Evolutionary conservation across 92 coral and sea anemone genomes (phyloP), one percentile per base, ranked within the genome.

Genomic region (Zoanthus gigantus): DNA sequence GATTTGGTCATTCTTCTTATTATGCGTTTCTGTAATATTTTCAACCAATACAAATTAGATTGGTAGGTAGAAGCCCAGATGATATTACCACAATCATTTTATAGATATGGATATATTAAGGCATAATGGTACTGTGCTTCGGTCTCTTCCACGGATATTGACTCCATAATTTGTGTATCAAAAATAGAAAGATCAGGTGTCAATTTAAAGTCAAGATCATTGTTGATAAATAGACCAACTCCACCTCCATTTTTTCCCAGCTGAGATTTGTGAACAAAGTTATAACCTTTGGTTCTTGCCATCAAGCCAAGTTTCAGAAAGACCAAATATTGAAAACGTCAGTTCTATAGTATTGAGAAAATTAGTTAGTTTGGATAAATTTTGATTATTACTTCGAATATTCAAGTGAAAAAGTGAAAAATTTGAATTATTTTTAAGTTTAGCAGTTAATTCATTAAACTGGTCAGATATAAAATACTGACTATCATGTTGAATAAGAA

Each of bases 251-350:
- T 28, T 82, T 88, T 13, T 88, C 23, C 83, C 28, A 29, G 15
- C 18, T 87, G 91, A 45, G 77, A 77, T n/a, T 87, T 12, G 56
- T 78, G 71, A 1, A 87, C 74, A 79, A 87, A 77, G 47, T 78
- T 67, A 87, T 47, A 87, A 16, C 79, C 68, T 37, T 56, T 50
- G 13, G 77, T 76, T 65, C 15, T 30, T 52, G 30, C 30, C 44
- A 28, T 74, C 72, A 9, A 74, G 82, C 89, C 89, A 85, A 3
- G 89, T 85, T 85, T 85, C 89, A 73, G 53, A n/a, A 18, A 84
- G 48, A 71, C 88, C 88, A 46, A 84, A 45, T 7, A 85, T 54
- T 31, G 45, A 17, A 14, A 86, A 86, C 0, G 75, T 16, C 1
- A 56, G 52, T 56, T 56, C 61, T 56, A 86, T 45, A 18, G 82